Evolutionary conservation across 1,140 invertebrate genomes (phyloP).

Genomic region (Sitobion miscanthi): DNA sequence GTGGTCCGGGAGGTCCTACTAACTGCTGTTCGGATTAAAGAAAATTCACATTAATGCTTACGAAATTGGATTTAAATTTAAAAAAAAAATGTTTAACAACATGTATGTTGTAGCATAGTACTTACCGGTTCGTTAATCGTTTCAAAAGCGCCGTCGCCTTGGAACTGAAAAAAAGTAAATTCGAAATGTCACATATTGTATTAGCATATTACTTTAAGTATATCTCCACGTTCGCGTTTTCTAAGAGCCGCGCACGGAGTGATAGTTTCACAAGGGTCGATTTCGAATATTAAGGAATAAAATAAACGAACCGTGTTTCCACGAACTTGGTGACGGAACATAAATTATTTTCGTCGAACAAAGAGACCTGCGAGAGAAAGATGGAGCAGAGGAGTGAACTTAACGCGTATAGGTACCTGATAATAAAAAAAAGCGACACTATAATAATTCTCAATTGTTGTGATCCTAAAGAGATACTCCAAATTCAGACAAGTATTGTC

Average conservation of each 20-base stretch:
- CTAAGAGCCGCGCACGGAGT: background rate
- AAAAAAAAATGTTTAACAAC: background rate
- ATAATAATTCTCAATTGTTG: conserved; percentile 25
- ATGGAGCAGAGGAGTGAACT: background rate
- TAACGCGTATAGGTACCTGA: background rate
- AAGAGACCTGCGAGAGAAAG: background rate
- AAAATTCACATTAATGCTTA: conserved; percentile 2
- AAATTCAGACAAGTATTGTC: background rate
- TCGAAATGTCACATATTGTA: background rate
- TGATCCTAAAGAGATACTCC: background rate
- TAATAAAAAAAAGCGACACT: background rate
- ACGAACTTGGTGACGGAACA: background rate
- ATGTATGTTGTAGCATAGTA: background rate
- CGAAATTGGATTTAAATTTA: conserved; percentile 8
- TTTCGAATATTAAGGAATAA: background rate
- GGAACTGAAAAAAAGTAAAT: conserved; percentile 45
- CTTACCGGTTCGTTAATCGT: conserved; percentile 46
- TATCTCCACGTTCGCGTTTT: background rate
- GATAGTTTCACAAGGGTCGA: background rate
- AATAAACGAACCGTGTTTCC: background rate
- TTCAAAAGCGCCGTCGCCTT: conserved; percentile 48
- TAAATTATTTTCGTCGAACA: background rate
- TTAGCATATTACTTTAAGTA: background rate
- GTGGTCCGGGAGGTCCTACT: conserved; percentile 79
- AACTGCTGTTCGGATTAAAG: conserved; percentile 59